phyloP scores from a whole-genome alignment of 2,888 invertebrate genomes.

The Thera obeliscata region DNA sequence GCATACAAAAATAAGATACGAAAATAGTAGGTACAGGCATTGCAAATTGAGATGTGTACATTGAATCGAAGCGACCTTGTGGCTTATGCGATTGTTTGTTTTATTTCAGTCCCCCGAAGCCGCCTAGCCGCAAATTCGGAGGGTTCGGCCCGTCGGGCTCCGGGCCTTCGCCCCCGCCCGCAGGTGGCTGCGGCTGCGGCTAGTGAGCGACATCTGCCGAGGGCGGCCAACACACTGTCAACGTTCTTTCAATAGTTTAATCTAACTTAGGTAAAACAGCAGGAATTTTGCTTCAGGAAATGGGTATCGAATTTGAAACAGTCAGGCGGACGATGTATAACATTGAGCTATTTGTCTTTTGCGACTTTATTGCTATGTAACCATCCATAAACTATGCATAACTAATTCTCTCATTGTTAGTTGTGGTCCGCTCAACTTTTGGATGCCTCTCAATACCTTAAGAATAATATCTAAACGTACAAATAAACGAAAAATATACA shows the following conservation, averaged over 20 bases:
- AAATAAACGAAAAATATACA: too few species aligned
- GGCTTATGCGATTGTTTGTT: background rate
- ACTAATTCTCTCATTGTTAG: too few species aligned
- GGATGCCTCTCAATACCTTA: too few species aligned
- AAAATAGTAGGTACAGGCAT: too few species aligned
- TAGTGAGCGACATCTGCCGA: conserved; percentile 27
- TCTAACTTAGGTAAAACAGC: background rate
- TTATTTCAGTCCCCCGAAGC: conserved; percentile 73
- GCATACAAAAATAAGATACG: too few species aligned
- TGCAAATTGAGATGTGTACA: background rate
- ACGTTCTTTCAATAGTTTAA: background rate
- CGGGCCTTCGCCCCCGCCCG: conserved; percentile 72
- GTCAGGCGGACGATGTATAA: too few species aligned
- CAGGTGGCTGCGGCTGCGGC: conserved; percentile 77
- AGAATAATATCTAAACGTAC: too few species aligned
- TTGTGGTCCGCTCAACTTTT: too few species aligned
- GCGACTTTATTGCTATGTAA: too few species aligned
- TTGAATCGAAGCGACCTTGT: background rate
- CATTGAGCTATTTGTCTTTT: too few species aligned
- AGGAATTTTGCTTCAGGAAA: background rate
- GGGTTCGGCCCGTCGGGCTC: conserved; percentile 76
- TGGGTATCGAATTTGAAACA: background rate
- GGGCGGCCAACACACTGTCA: background rate
- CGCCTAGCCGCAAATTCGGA: conserved; percentile 71
- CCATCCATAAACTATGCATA: too few species aligned